phyloP scores from a whole-genome alignment of 2,888 invertebrate species.

The Geophilus truncorum region DNA sequence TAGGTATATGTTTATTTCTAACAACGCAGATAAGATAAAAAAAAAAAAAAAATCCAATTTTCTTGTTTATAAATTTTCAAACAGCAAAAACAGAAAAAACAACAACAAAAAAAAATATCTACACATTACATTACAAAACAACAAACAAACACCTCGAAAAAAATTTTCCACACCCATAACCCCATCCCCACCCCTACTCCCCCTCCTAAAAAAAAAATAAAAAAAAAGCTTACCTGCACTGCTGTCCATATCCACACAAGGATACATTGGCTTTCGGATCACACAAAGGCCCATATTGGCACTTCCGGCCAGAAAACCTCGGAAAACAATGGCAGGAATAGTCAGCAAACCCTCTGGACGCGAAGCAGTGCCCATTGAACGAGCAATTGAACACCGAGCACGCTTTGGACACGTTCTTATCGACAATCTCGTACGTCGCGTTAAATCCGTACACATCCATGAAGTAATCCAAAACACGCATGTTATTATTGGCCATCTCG shows the following conservation, averaged over 20 bases:
- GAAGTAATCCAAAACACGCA: constrained; percentile 72
- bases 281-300: constrained; percentile 76
- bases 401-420: constrained; percentile 44
- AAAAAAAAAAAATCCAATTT: no score
- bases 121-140: no score
- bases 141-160: no score
- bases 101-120: no score
- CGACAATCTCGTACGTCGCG: constrained; percentile 77
- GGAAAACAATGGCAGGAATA: constrained; percentile 76
- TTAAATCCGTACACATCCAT: constrained; percentile 87
- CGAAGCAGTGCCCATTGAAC: constrained; percentile 78
- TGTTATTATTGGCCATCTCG: constrained; percentile 58
- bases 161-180: no score
- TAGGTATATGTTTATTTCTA: no score
- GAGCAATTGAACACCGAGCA: constrained; percentile 78
- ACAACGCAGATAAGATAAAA: no score
- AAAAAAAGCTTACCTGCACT: constrained; percentile 65
- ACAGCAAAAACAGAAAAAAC: no score
- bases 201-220: not conserved
- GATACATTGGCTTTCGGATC: constrained; percentile 58
- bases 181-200: no score
- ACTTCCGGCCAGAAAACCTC: constrained; percentile 70
- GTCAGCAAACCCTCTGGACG: constrained; percentile 61
- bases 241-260: constrained; percentile 71
- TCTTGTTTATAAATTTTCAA: no score